Percentiles rank a stretch among this genome's conserved stretches.
phyloP scores from a whole-genome alignment of 2,113 vertebrate genomes.

The Sphaerodactylus townsendi region DNA sequence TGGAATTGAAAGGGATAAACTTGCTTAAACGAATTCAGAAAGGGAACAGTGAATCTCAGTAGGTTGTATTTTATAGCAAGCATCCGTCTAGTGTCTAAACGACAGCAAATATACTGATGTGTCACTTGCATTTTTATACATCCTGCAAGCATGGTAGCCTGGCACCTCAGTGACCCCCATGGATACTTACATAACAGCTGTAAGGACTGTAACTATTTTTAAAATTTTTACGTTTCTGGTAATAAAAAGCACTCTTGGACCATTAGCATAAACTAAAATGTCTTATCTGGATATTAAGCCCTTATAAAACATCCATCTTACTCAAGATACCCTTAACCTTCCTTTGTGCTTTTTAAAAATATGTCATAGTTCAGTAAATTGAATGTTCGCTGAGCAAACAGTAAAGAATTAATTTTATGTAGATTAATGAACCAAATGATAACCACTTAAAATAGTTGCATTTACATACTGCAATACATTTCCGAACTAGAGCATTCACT shows the following conservation, averaged over 20 bases:
- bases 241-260: constrained; percentile 68
- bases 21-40: constrained; percentile 27
- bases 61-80: constrained; percentile 25
- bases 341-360: constrained; percentile 70
- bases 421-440: constrained; percentile 69
- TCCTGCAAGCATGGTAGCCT: constrained; percentile 48
- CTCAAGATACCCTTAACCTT: constrained; percentile 66
- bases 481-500: constrained; percentile 60
- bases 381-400: constrained; percentile 72
- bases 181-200: constrained; percentile 54
- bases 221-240: constrained; percentile 69
- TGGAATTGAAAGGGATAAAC: constrained; percentile 38
- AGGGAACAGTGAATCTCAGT: constrained; percentile 46
- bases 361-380: constrained; percentile 70
- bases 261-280: constrained; percentile 63
- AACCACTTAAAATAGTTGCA: constrained; percentile 52
- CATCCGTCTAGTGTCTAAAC: constrained; percentile 27
- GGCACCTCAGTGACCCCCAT: constrained; percentile 39
- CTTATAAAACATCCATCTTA: constrained; percentile 51
- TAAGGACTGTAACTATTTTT: constrained; percentile 66
- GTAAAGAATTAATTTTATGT: constrained; percentile 74
- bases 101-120: constrained; percentile 54
- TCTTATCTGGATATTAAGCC: constrained; percentile 64
- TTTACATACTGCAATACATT: constrained; percentile 59
- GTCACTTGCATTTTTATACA: constrained; percentile 56